Evolutionary conservation across 2,888 invertebrate species (phyloP), one percentile per base, ranked within the genome.

Genomic region (Plagiodera versicolora): DNA sequence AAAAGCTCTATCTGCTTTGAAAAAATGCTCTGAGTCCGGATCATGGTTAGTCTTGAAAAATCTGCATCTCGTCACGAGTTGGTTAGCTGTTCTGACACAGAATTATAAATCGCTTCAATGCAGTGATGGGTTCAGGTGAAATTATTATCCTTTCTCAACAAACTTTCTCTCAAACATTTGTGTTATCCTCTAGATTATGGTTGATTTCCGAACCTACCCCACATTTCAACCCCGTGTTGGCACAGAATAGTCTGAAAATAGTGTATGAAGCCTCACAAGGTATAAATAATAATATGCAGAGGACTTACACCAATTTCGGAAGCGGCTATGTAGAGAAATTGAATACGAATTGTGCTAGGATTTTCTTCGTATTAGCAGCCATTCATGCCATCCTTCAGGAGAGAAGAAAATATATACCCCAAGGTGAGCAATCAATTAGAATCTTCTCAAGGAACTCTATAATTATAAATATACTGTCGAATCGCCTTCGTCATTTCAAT

Each of bases 341-440:
- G 14, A 74, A 70, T 51, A 67, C 75, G 9, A 77, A 72, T 48
- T 72, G 77, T 32, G 71, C 77, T 0, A 74, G 78, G 66, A 84
- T 87, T 53, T 84, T 91, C 58, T 88, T 98, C 71, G 88, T 91
- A 5, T 81, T 97, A 14, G 89, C 95, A 64, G 91, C 92, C 85
- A 83, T 94, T 58, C 96, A 98, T 78, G 95, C 98, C 0, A 83
- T 97, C 11, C 84, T 95, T 54, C 92, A 92, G 77, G 98, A 99
- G 80, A 84, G 99, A 44, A 84, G 98, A 60, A 92, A 90, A 54
- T 98, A 90, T 78, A 92, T 96, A 70, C 96, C 96, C 0, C 93
- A 94, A 83, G 89, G 85, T 84, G 70, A n/a, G n/a, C n/a, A 24
- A 24, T 24, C 24, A n/a, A n/a, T n/a, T n/a, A n/a, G n/a, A n/a